Evolutionary conservation across 1,140 invertebrate species (phyloP), one percentile per base, ranked within the genome.

Genomic region (Brachionus rotundiformis): DNA sequence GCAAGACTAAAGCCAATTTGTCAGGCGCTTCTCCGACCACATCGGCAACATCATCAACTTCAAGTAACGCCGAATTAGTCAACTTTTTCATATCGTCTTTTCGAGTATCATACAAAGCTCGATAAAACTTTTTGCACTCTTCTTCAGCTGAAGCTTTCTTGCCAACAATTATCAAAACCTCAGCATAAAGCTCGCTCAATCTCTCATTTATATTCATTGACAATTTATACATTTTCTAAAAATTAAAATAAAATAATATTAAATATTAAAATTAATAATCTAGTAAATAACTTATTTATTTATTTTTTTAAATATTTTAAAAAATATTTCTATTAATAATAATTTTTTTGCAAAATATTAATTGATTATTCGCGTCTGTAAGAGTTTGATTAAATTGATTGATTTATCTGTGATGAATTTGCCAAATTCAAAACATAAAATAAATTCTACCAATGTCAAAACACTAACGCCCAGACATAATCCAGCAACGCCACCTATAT

Each of bases 11-110:
- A 25, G 63, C 81, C n/a, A 82, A 59, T 19, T 71, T 54, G 25
- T 47, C 39, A 10, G 81, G 81, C 8, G 19, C 29, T 36, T 82
- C 81, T 1, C 68, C 47, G 0, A 82, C 11, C 5, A 82, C 63
- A 73, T 82, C 68, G 27, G 59, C 68, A 41, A 82, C 81, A 59
- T 61, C 31, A 59, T 82, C 81, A n/a, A 68, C 39, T 49, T 71
- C 41, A 44, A 82, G 31, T 27, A 82, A 71, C 19, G 81, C 31
- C 19, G 81, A 82, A 61, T 82, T 82, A 7, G 59, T 65, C 47
- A 73, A 63, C 31, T 39, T 71, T 54, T 82, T 31, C 31, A 41
- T 16, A 29, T 71, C 47, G 27, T 39, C 29, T 44, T 23, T 68
- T 49, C 79, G 8, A 8, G 63, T 23, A 6, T 82, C 81, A 47